Percentiles rank a stretch among this genome's conserved stretches.
These are phyloP conservation scores for Hirtodrosophila cameraria DNA, from an alignment of 2,888 invertebrate species.

Conservation along the genomic window DNA sequence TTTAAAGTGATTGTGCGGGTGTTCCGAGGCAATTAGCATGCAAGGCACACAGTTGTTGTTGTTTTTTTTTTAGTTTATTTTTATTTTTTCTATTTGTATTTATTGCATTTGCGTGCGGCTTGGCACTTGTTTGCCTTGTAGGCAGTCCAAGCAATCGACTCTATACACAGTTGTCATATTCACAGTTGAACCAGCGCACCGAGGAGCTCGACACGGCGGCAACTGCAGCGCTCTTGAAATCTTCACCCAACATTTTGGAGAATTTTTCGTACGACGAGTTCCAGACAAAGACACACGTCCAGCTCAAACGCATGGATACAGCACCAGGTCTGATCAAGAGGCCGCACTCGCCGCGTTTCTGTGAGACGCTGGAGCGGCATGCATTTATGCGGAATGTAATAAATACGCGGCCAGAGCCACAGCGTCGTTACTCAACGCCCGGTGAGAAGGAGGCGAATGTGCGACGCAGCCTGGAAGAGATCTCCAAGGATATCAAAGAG, in stretches of 20 bases:
- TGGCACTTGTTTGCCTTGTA: constrained; percentile 57
- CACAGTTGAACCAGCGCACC: constrained; percentile 52
- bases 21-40: constrained; percentile 65
- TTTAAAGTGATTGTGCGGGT: constrained; percentile 57
- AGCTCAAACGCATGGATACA: constrained; percentile 71
- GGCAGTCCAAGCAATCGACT: constrained; percentile 9
- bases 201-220: constrained; percentile 66
- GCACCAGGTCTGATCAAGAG: constrained; percentile 30
- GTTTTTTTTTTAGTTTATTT: neutral
- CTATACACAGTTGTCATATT: constrained; percentile 38
- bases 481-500: constrained; percentile 83
- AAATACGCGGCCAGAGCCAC: constrained; percentile 70
- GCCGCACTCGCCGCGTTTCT: constrained; percentile 78
- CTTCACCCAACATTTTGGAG: constrained; percentile 83
- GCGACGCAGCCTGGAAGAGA: constrained; percentile 83
- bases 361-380: constrained; percentile 82
- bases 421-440: constrained; percentile 79
- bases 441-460: constrained; percentile 82
- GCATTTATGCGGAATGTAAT: constrained; percentile 83
- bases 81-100: constrained; percentile 34
- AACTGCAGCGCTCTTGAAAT: constrained; percentile 79
- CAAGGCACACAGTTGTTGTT: constrained; percentile 42
- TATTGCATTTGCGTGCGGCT: constrained; percentile 71
- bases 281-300: constrained; percentile 39
- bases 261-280: constrained; percentile 83